Percentiles rank a stretch among this genome's conserved stretches.
Conservation (phyloP, 2,888 invertebrate species). For the Aelia acuminata region DNA sequence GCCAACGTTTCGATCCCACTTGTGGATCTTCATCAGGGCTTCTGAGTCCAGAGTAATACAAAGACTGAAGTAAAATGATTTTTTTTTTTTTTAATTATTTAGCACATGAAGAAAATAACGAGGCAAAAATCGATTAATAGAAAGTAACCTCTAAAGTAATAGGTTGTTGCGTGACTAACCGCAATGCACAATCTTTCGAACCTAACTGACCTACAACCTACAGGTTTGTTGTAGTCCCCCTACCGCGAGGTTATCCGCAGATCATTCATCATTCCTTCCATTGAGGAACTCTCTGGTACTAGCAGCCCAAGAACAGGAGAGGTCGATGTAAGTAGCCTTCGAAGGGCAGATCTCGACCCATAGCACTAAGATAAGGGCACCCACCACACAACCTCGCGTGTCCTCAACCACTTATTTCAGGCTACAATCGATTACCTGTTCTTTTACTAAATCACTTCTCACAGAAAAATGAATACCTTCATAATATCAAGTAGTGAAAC, state of each 20-base stretch:
- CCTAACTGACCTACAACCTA: constrained; percentile 1
- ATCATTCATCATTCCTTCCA: neutral
- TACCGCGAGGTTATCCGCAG: neutral
- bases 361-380: neutral
- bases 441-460: constrained; percentile 21
- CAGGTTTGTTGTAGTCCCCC: neutral
- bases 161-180: constrained; percentile 25
- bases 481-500: neutral
- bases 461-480: constrained; percentile 4
- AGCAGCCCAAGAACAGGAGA: too few species aligned
- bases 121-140: neutral
- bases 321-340: neutral
- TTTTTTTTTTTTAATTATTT: neutral
- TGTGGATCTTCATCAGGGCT: too few species aligned
- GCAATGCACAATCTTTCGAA: neutral
- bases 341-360: neutral
- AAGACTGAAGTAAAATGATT: too few species aligned
- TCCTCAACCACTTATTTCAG: neutral
- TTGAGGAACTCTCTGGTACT: neutral
- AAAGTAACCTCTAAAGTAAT: neutral
- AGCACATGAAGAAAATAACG: neutral
- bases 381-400: neutral
- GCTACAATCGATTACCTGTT: neutral
- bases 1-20: too few species aligned
- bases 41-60: too few species aligned